phyloP scores from a whole-genome alignment of 2,888 invertebrate genomes.

The Pheosia gnoma region DNA sequence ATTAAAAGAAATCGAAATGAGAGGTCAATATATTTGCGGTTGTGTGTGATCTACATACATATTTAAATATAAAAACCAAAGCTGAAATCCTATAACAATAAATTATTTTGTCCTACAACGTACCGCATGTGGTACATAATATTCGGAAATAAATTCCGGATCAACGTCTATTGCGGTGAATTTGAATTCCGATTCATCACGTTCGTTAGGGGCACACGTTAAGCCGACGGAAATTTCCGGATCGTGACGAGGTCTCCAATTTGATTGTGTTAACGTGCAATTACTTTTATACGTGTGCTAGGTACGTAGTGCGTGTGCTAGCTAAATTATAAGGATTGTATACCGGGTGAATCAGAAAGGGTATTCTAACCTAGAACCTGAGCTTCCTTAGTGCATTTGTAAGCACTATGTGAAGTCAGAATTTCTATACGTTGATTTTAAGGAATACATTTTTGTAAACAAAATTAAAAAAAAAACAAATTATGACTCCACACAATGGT shows the following conservation, averaged over 20 bases:
- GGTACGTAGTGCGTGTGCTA: not conserved
- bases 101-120: no score
- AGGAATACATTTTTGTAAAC: no score
- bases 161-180: conserved; percentile 8
- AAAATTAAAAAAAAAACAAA: no score
- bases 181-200: conserved; percentile 24
- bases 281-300: conserved; percentile 18
- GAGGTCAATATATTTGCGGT: not conserved
- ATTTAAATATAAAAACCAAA: no score
- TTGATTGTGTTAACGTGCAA: conserved; percentile 27
- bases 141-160: not conserved
- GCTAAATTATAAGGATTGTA: not conserved
- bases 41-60: not conserved
- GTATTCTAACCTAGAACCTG: no score
- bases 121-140: no score
- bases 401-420: no score
- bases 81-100: no score
- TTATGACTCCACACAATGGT: no score
- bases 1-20: conserved; percentile 44
- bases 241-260: conserved; percentile 19
- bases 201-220: conserved; percentile 23
- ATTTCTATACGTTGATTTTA: no score
- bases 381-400: no score
- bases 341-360: no score
- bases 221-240: conserved; percentile 22